These are phyloP conservation scores for Bovichtus variegatus DNA, from an alignment of 2,797 vertebrate species.

Conservation along the genomic window DNA sequence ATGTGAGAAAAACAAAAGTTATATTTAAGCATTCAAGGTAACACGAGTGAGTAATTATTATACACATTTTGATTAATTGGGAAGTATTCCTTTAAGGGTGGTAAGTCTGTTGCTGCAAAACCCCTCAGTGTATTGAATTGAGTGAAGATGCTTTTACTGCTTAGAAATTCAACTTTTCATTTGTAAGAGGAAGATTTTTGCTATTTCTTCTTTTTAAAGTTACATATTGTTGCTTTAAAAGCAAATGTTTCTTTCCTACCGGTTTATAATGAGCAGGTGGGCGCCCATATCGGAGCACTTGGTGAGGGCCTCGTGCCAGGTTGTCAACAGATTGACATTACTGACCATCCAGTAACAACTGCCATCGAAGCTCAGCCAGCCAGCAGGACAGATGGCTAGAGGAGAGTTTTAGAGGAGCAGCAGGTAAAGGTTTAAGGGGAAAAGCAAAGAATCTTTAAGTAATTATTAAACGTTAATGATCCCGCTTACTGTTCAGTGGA, in stretches of 20 bases:
- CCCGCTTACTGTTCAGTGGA: constrained; percentile 82
- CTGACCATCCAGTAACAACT: constrained; percentile 87
- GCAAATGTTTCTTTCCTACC: constrained; percentile 55
- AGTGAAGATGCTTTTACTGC: background rate
- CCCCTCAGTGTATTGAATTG: background rate
- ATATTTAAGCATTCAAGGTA: no score
- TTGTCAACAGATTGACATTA: constrained; percentile 82
- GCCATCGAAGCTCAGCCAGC: constrained; percentile 84
- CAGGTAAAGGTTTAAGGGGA: background rate
- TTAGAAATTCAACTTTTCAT: background rate
- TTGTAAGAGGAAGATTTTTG: background rate
- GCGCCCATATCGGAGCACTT: constrained; percentile 70
- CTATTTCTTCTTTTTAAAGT: background rate
- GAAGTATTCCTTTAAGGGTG: background rate
- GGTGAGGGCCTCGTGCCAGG: constrained; percentile 82
- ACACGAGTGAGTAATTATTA: no score
- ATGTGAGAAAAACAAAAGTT: no score
- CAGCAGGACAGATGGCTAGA: constrained; percentile 84
- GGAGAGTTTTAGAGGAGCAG: background rate
- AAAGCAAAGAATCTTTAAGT: background rate
- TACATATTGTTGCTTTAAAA: background rate
- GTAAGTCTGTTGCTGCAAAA: background rate
- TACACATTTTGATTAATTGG: no score
- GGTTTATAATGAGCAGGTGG: constrained; percentile 83
- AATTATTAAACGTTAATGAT: background rate